Conservation (phyloP, 2,797 vertebrate genomes). For the Danionella dracula region DNA sequence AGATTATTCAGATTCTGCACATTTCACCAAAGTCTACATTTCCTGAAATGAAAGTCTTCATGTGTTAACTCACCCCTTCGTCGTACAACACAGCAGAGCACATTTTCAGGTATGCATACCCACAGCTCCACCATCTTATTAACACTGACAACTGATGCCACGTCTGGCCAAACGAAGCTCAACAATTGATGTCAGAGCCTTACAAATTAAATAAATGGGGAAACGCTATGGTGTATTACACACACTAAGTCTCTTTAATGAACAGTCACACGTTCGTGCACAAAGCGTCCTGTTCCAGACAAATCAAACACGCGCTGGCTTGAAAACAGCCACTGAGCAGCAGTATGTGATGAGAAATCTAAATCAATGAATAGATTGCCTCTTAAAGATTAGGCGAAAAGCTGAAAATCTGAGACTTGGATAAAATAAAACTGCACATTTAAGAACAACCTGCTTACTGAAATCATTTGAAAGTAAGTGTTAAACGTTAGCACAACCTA, state of each 20-base stretch:
- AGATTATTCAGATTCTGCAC: conserved; percentile 27
- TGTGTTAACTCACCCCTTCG: conserved; percentile 12
- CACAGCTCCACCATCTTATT: conserved; percentile 67
- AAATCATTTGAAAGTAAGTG: too few relatives aligned
- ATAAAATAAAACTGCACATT: conserved; percentile 43
- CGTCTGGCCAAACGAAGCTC: conserved; percentile 77
- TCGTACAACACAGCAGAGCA: neutral
- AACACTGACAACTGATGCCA: conserved; percentile 73
- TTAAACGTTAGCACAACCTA: too few relatives aligned
- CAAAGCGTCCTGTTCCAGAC: conserved; percentile 50
- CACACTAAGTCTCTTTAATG: conserved; percentile 70
- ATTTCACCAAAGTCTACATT: conserved; percentile 37
- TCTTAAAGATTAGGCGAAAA: conserved; percentile 61
- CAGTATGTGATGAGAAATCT: neutral
- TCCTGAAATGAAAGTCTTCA: conserved; percentile 15
- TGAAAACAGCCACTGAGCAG: conserved; percentile 55
- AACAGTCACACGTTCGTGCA: conserved; percentile 56
- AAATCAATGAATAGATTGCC: conserved; percentile 57
- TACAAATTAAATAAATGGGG: conserved; percentile 81
- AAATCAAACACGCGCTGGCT: conserved; percentile 63
- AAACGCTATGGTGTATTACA: conserved; percentile 74
- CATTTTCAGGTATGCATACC: conserved; percentile 27
- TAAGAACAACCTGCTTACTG: too few relatives aligned
- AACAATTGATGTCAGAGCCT: conserved; percentile 81
- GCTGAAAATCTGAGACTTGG: conserved; percentile 62